Evolutionary conservation across 2,113 vertebrate genomes (phyloP), one percentile per base, ranked within the genome.

Genomic region (Dipodomys spectabilis): DNA sequence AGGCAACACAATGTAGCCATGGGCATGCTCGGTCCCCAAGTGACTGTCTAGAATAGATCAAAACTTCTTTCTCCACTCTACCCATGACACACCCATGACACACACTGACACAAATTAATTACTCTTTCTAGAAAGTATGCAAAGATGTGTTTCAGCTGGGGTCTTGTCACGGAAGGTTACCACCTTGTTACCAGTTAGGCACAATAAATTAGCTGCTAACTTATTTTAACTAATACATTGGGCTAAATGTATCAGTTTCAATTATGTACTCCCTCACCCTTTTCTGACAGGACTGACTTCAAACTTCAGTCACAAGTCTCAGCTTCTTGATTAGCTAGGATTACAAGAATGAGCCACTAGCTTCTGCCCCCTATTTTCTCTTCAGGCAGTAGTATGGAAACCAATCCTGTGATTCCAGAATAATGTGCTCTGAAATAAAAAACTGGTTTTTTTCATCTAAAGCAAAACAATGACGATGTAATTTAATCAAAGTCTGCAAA

Each of bases 401-500:
- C n/a, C 22, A 32, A 32, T 20, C 2, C 5, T 22, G 16, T 45
- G 7, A 44, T 80, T 90, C 72, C 35, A 84, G 74, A 84, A 22
- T 1, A 35, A 12, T 49, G 67, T 20, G 28, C 88, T 23, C 13
- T 73, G 8, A 15, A 18, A 39, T 2, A 71, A 45, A 74, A 94
- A 82, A 82, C 19, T 82, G 57, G 16, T 82, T 92, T 79, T 88
- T 39, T 83, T 84, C 49, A 64, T 64, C 5, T 11, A 78, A 78
- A 90, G 62, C 4, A 57, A 44, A 90, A 25, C 45, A 39, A 57
- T 35, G 49, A 86, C 8, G 39, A 68, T 5, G 22, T 83, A 80
- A 80, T 71, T 67, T 65, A 89, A 92, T 81, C 53, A 67, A 3
- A 20, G 30, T 16, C 72, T 80, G 7, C 23, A 80, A 82, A 95